These are phyloP conservation scores for Dicrurus megarhynchus DNA, from an alignment of 2,113 vertebrate genomes.

Conservation along the genomic window DNA sequence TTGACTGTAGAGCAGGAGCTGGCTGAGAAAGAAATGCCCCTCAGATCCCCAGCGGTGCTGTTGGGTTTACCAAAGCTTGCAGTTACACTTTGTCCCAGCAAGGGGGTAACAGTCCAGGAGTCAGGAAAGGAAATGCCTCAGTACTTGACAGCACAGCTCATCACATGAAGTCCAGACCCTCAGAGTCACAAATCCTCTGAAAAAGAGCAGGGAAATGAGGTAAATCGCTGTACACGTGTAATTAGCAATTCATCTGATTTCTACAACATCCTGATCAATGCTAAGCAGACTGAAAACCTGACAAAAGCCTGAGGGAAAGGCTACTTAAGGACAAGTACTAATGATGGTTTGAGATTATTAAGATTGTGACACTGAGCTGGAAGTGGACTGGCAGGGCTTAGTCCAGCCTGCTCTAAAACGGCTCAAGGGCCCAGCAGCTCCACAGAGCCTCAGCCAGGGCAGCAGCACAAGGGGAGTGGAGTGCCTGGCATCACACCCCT, in stretches of 20 bases:
- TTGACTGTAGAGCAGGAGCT: not conserved
- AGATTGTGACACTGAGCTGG: not conserved
- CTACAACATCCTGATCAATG: not conserved
- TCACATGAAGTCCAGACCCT: not conserved
- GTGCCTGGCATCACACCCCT: not conserved
- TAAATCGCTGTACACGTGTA: accelerated
- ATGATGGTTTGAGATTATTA: not conserved
- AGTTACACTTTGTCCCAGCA: not conserved
- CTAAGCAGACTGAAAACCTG: not conserved
- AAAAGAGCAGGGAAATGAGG: not conserved
- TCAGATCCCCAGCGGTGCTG: not conserved
- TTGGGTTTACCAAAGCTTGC: not conserved
- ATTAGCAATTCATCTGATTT: accelerated
- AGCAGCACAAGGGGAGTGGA: not conserved
- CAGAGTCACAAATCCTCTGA: not conserved
- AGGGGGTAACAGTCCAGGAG: not conserved
- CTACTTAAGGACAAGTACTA: not conserved
- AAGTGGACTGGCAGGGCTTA: not conserved
- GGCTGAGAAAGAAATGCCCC: not conserved
- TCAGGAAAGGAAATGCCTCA: not conserved
- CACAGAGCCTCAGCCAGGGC: not conserved
- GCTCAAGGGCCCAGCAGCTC: not conserved
- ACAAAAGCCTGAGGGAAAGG: not conserved
- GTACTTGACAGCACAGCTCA: not conserved
- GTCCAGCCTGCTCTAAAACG: not conserved